These are phyloP conservation scores for Morpho deidamia DNA, from an alignment of 2,888 invertebrate genomes.

Conservation along the genomic window DNA sequence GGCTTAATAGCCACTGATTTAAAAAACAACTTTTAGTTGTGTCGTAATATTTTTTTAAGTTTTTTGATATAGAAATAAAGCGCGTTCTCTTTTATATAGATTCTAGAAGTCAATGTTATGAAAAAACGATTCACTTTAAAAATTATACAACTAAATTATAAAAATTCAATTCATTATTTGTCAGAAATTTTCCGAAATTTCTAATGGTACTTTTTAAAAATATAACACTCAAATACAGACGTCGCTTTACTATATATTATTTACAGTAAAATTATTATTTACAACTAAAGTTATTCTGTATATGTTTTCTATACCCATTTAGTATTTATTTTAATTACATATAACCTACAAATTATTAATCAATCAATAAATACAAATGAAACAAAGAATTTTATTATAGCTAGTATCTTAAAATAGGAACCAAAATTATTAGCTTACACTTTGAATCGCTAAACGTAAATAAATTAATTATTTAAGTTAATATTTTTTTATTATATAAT, in stretches of 20 bases:
- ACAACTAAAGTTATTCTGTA: constrained; percentile 18
- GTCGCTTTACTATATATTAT: constrained; percentile 1
- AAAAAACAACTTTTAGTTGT: no score
- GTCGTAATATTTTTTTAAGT: no score
- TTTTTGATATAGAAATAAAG: no score
- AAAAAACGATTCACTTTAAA: no score
- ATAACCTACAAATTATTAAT: constrained; percentile 13
- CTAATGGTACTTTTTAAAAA: constrained; percentile 8
- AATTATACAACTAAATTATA: no score
- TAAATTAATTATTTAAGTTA: constrained; percentile 60
- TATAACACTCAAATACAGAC: not conserved
- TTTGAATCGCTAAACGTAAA: constrained; percentile 34
- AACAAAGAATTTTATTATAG: constrained; percentile 37
- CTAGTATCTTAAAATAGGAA: constrained; percentile 73
- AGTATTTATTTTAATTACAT: no score
- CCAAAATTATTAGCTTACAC: constrained; percentile 45
- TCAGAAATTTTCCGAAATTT: no score
- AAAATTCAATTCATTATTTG: no score
- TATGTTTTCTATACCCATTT: not conserved
- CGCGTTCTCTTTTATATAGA: no score
- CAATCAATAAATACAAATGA: constrained; percentile 60
- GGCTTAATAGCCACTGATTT: no score
- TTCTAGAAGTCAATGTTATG: no score
- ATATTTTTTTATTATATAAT: constrained; percentile 52
- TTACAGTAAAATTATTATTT: constrained; percentile 13